Conservation (phyloP, 2,888 invertebrate species). For the Unio pictorum region DNA sequence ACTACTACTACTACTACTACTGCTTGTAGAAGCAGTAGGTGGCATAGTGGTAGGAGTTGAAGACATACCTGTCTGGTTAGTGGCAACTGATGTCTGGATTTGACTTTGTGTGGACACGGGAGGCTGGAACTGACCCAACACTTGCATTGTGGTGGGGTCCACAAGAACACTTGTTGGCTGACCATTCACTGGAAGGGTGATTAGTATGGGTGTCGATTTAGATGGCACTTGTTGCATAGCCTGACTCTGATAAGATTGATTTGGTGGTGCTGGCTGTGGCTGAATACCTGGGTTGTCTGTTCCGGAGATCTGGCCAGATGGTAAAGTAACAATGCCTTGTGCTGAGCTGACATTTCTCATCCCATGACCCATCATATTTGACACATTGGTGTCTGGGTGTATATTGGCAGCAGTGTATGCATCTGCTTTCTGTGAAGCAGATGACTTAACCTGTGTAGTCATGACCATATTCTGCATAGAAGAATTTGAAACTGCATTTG, state of each 20-base stretch:
- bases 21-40: constrained; percentile 12
- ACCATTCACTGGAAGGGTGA: constrained; percentile 58
- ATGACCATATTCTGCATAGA: constrained; percentile 13
- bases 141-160: constrained; percentile 56
- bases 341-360: background rate
- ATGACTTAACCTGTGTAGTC: constrained; percentile 10
- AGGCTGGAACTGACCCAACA: too few species aligned
- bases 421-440: background rate
- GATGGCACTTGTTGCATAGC: constrained; percentile 18
- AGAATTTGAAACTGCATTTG: constrained; percentile 21
- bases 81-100: background rate
- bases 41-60: constrained; percentile 7
- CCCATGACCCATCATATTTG: background rate
- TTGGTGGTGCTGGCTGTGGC: background rate
- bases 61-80: constrained; percentile 6
- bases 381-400: background rate
- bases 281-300: background rate
- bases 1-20: constrained; percentile 18
- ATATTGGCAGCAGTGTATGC: background rate
- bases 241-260: background rate
- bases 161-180: constrained; percentile 58
- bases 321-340: background rate
- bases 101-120: too few species aligned
- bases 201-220: constrained; percentile 56
- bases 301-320: background rate